Percentiles rank a stretch among this genome's conserved stretches.
Conservation (phyloP, 2,113 vertebrate species). For the Cricetomys ansorgei region DNA sequence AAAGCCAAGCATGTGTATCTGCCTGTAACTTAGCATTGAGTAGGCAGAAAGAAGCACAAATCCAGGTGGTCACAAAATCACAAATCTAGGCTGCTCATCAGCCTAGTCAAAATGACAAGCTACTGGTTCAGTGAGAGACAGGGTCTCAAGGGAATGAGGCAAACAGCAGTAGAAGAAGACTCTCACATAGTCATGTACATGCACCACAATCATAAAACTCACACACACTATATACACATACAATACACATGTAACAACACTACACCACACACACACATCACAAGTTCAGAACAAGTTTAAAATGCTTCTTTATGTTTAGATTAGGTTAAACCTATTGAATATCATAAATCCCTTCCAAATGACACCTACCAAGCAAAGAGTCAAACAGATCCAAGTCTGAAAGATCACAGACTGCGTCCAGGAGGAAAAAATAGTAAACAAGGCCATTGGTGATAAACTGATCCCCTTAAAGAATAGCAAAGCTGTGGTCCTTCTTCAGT, state of each 20-base stretch:
- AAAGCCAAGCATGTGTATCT: background rate
- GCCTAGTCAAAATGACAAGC: background rate
- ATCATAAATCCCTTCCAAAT: conserved; percentile 63
- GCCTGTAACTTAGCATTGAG: background rate
- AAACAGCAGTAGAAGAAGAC: background rate
- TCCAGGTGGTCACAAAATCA: background rate
- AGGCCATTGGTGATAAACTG: background rate
- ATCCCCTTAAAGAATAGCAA: background rate
- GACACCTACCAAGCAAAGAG: conserved; percentile 44
- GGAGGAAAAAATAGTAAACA: background rate
- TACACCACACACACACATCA: background rate
- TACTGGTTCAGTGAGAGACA: background rate
- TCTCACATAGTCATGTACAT: background rate
- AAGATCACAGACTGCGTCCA: conserved; percentile 39
- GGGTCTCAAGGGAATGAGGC: background rate
- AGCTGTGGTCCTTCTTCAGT: background rate
- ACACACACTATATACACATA: background rate
- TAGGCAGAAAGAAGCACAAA: background rate
- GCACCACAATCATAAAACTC: background rate
- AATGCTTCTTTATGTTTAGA: conserved; percentile 36
- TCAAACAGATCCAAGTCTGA: background rate
- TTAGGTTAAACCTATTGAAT: conserved; percentile 44
- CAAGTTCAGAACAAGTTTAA: background rate
- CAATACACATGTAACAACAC: background rate
- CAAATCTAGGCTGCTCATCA: too few relatives aligned